Conservation (phyloP, 2,113 vertebrate genomes). For the Petrocephalus microphthalmus region DNA sequence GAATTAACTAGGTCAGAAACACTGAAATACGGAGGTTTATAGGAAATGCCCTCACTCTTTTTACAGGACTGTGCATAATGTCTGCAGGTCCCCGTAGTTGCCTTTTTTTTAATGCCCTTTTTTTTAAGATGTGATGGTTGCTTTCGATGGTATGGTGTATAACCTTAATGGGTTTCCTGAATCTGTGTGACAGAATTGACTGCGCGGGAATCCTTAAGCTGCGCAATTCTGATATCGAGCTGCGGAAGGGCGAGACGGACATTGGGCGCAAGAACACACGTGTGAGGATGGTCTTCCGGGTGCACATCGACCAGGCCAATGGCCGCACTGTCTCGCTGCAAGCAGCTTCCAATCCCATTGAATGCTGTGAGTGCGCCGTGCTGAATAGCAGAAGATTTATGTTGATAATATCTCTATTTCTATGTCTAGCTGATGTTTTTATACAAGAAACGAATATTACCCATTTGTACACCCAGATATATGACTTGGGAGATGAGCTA, state of each 20-base stretch:
- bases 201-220: constrained; percentile 92
- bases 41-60: not conserved
- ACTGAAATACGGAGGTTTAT: not conserved
- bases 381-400: not conserved
- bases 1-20: not conserved
- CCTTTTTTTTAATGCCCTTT: not conserved
- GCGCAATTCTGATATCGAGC: constrained; percentile 89
- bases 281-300: constrained; percentile 83
- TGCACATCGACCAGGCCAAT: constrained; percentile 81
- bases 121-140: not conserved
- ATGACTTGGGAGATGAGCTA: not conserved
- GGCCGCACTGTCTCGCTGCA: constrained; percentile 84
- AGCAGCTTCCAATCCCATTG: constrained; percentile 83
- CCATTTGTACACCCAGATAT: not conserved
- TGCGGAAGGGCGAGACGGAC: constrained; percentile 91
- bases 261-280: constrained; percentile 91
- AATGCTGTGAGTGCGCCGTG: constrained; percentile 79
- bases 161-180: not conserved
- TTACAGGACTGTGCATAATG: not conserved
- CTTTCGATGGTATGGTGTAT: not conserved
- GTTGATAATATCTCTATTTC: not conserved
- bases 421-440: not conserved
- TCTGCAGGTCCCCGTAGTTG: not conserved
- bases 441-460: not conserved
- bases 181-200: constrained; percentile 70